Percentiles rank a stretch among this genome's conserved stretches.
phyloP scores from a whole-genome alignment of 2,113 vertebrate species.

The Furnarius figulus region DNA sequence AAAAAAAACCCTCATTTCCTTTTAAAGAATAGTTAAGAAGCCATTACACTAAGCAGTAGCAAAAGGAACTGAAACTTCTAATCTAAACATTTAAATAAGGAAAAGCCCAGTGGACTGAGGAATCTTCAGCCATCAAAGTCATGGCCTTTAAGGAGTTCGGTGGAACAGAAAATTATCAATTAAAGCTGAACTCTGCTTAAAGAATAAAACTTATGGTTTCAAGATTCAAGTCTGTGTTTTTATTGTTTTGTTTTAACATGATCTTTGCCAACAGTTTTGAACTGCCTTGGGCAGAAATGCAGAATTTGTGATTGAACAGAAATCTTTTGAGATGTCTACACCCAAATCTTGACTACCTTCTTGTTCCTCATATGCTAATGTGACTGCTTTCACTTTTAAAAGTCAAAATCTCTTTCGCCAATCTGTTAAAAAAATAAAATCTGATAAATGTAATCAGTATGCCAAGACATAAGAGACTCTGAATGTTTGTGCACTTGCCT shows the following conservation, averaged over 20 bases:
- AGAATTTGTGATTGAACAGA: neutral
- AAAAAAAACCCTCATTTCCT: neutral
- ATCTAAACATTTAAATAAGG: neutral
- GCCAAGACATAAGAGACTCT: neutral
- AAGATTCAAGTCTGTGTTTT: neutral
- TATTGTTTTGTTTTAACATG: neutral
- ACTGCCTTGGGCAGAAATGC: neutral
- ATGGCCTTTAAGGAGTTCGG: neutral
- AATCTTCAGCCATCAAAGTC: neutral
- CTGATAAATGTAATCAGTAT: neutral
- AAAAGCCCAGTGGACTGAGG: neutral
- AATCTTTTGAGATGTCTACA: neutral
- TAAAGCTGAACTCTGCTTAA: neutral
- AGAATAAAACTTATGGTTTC: neutral
- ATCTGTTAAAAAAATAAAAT: neutral
- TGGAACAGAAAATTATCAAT: neutral
- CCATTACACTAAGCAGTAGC: neutral
- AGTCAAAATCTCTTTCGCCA: neutral
- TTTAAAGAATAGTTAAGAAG: neutral
- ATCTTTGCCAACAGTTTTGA: neutral
- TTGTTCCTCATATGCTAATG: neutral
- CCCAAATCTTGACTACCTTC: neutral
- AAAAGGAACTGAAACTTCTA: neutral
- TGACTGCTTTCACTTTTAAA: neutral
- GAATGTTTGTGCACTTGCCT: neutral